Evolutionary conservation across 1,140 invertebrate species (phyloP), one percentile per base, ranked within the genome.

Genomic region (Adelges cooleyi): DNA sequence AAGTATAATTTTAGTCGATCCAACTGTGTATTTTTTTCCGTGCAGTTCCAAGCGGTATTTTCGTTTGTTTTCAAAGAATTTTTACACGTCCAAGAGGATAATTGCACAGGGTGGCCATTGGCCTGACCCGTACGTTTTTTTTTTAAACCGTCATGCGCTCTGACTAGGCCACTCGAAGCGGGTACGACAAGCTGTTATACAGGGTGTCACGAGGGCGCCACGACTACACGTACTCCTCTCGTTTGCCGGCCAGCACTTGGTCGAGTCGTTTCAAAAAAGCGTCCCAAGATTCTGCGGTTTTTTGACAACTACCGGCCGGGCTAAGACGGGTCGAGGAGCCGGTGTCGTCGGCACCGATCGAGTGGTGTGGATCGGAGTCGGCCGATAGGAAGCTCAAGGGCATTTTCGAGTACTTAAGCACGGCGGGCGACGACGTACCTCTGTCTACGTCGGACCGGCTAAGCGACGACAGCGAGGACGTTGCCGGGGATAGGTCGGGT

Each of bases 361-460:
- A 33, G 5, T 6, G 11, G 11, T 5, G 5, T 33, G 29, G 29
- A 11, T 6, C 5, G 29, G 29, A 33, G 5, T 5, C 11, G 11
- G 11, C 29, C 10, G 56, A 62, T 20, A 62, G 13, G 44, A 62
- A 62, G 38, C 40, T 62, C 33, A 62, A 62, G 11, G 56, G 56
- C 18, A 62, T 62, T 62, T 62, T 62, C 23, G 56, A 46, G 44
- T 48, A 62, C 44, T 62, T 62, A 20, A 62, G 42, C 18, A 62
- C 25, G 3, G 53, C 15, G 4, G 40, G 40, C 33, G 22, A 42
- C 29, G 44, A 62, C 56, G n/a, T 62, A 62, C 56, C 56, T 62
- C 56, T 62, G 46, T 62, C 56, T 62, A 62, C 38, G 46, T 62
- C 56, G 25, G 56, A 62, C 29, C 56, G 56, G 46, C 56, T 62